These are phyloP conservation scores for Laupala kohalensis DNA, from an alignment of 1,140 invertebrate genomes.

Conservation along the genomic window DNA sequence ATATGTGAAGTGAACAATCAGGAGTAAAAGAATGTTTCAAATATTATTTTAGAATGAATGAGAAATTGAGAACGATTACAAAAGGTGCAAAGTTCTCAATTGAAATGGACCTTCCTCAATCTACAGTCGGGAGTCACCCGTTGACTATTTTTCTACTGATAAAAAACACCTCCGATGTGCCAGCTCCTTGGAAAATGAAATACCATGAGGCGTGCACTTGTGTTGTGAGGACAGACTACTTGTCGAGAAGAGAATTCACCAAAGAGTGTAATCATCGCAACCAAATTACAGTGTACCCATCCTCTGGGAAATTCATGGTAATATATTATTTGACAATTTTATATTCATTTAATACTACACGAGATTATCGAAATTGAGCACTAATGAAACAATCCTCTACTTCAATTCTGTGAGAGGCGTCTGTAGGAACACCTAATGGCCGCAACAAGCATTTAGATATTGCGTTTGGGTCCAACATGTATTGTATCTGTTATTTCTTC, in stretches of 20 bases:
- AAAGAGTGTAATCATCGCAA: background rate
- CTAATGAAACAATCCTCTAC: no score
- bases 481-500: no score
- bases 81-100: background rate
- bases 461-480: no score
- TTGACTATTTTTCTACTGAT: background rate
- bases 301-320: background rate
- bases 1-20: background rate
- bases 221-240: background rate
- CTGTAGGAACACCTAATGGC: no score
- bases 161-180: background rate
- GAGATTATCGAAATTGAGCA: no score
- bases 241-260: background rate
- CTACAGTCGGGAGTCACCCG: background rate
- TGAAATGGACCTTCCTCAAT: background rate
- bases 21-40: background rate
- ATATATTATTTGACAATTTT: no score
- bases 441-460: no score
- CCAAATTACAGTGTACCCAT: background rate
- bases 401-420: no score
- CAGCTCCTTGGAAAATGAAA: background rate
- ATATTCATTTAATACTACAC: no score
- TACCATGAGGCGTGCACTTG: background rate
- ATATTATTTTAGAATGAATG: no score
- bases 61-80: no score